phyloP scores from a whole-genome alignment of 2,113 vertebrate genomes.

The Aptenodytes patagonicus region DNA sequence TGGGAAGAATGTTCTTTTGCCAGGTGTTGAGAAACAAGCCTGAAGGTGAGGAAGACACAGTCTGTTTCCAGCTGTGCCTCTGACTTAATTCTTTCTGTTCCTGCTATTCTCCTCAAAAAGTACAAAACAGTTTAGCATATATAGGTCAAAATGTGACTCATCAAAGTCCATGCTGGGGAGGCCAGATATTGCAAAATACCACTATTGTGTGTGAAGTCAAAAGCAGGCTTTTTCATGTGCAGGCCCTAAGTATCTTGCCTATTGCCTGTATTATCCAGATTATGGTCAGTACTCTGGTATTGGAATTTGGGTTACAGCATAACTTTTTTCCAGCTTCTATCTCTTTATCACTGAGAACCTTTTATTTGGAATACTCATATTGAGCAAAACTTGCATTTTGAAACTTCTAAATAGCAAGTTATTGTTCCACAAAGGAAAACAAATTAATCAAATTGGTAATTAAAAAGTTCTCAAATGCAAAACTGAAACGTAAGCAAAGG shows the following conservation, averaged over 20 bases:
- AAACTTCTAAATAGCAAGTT: not conserved
- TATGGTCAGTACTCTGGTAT: not conserved
- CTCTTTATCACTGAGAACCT: not conserved
- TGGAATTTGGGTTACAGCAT: not conserved
- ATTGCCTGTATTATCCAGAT: not conserved
- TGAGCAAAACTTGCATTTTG: not conserved
- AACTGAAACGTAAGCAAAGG: not conserved
- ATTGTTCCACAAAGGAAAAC: not conserved
- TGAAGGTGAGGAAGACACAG: not conserved
- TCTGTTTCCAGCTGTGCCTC: conserved; percentile 1
- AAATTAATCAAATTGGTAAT: not conserved
- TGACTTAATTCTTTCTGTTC: not conserved
- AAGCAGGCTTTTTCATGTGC: not conserved
- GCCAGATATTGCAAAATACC: not conserved
- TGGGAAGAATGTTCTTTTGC: not conserved
- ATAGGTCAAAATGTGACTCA: not conserved
- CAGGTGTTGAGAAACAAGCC: not conserved
- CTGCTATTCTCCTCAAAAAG: not conserved
- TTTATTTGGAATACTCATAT: not conserved
- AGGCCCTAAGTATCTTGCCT: not conserved
- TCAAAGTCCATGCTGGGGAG: not conserved
- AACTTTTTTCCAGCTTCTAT: not conserved
- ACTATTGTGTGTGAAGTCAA: not conserved
- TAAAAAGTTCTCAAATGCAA: not conserved
- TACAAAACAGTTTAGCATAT: not conserved